Evolutionary conservation across 2,797 vertebrate genomes (phyloP), one percentile per base, ranked within the genome.

Genomic region (Anguilla marmorata): DNA sequence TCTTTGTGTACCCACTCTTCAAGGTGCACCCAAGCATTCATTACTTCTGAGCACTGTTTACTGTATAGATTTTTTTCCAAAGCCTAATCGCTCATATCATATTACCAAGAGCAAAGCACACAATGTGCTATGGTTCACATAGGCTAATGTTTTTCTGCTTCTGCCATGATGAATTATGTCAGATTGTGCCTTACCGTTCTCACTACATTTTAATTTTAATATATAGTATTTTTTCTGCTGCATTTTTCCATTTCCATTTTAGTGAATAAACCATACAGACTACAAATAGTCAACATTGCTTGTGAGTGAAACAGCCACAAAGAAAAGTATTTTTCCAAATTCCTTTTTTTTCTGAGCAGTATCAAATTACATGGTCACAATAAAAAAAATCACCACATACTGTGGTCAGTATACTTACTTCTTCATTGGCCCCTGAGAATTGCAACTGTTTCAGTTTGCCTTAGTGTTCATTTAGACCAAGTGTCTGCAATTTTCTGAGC

Each of bases 1-100:
- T 79, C 79, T 87, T 37, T 60, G 50, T 37, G 54, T 66, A 14
- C 5, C 0, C 16, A n/a, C 54, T 19, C 24, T 37, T 56, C 72
- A 60, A 33, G 37, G 3, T 52, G 54, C 33, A 33, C 41, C 19
- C 74, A 1, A 21, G 41, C 86, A 63, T 63, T 50, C 76, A 82
- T 82, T 82, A 83, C 76, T 30, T 87, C 37, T 14, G 21, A 63
- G 86, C 56, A 27, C 27, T 48, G 56, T 87, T 58, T 48, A 48
- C 76, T 21, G 86, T 83, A 83, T 87, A 41, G 86, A 87, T 87
- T 87, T 63, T 24, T 63, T 45, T 45, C 8, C 9, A 54, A 82
- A 54, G 52, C 56, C 58, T 33, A 41, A 66, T 83, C 33, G 37
- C 76, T 82, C 76, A 83, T 83, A 83, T 66, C 76, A 58, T 41